phyloP scores from a whole-genome alignment of 2,888 invertebrate genomes.

The Ephialtes manifestator region DNA sequence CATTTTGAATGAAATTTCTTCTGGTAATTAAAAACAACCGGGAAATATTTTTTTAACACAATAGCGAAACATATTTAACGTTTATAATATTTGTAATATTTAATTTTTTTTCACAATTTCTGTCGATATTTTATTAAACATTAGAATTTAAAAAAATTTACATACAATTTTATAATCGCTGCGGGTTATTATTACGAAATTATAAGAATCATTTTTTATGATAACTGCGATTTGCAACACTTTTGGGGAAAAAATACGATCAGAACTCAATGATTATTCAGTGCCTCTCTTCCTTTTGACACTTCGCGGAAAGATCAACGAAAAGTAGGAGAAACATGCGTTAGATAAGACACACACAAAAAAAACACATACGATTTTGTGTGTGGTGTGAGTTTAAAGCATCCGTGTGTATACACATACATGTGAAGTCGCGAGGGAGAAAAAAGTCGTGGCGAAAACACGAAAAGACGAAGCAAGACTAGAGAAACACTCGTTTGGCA shows the following conservation, averaged over 20 bases:
- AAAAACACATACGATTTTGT: background rate
- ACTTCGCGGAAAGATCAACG: background rate
- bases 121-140: too few relatives aligned
- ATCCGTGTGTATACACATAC: background rate
- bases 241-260: background rate
- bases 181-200: too few relatives aligned
- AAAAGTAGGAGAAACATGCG: slow-evolving; percentile 6
- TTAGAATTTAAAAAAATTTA: too few relatives aligned
- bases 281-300: background rate
- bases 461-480: slow-evolving; percentile 40
- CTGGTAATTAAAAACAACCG: too few relatives aligned
- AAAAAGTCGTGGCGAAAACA: slow-evolving; percentile 40
- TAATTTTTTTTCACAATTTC: too few relatives aligned
- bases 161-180: too few relatives aligned
- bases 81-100: too few relatives aligned
- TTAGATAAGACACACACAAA: background rate
- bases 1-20: too few relatives aligned
- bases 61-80: too few relatives aligned
- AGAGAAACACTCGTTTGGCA: slow-evolving; percentile 33
- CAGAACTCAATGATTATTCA: background rate
- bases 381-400: background rate
- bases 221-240: background rate
- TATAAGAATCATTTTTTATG: too few relatives aligned
- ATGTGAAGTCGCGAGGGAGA: background rate
- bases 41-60: too few relatives aligned